These are phyloP conservation scores for Watsonalla cultraria DNA, from an alignment of 2,888 invertebrate species.

Conservation along the genomic window DNA sequence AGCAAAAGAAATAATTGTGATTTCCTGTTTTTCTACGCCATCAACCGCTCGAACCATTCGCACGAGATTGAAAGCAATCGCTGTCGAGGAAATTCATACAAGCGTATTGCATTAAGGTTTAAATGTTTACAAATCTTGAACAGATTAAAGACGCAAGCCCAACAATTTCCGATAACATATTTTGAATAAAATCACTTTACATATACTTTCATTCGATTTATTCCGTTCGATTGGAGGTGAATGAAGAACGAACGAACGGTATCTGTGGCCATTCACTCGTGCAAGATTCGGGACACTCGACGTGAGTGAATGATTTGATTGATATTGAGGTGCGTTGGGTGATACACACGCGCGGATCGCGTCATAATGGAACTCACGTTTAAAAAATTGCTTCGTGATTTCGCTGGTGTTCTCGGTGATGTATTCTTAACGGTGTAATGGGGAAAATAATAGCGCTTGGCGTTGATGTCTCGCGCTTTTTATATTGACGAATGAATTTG, in stretches of 20 bases:
- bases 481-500: no score
- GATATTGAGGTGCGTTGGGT: conserved; percentile 30
- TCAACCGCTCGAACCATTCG: background rate
- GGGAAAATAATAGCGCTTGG: no score
- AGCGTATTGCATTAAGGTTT: background rate
- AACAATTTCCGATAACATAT: conserved; percentile 12
- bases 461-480: no score
- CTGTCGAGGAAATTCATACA: background rate
- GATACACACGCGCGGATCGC: conserved; percentile 17
- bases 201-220: conserved; percentile 31
- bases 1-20: background rate
- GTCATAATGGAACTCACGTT: background rate
- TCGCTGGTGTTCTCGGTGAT: no score
- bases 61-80: background rate
- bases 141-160: conserved; percentile 1
- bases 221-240: conserved; percentile 35
- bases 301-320: conserved; percentile 30
- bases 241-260: conserved; percentile 27
- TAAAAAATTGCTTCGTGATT: no score
- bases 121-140: background rate
- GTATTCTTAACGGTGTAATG: no score
- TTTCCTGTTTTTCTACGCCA: conserved; percentile 4
- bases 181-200: conserved; percentile 31
- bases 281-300: conserved; percentile 14
- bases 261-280: conserved; percentile 24